These are phyloP conservation scores for Ichneumon xanthorius DNA, from an alignment of 2,888 invertebrate genomes.

Conservation along the genomic window DNA sequence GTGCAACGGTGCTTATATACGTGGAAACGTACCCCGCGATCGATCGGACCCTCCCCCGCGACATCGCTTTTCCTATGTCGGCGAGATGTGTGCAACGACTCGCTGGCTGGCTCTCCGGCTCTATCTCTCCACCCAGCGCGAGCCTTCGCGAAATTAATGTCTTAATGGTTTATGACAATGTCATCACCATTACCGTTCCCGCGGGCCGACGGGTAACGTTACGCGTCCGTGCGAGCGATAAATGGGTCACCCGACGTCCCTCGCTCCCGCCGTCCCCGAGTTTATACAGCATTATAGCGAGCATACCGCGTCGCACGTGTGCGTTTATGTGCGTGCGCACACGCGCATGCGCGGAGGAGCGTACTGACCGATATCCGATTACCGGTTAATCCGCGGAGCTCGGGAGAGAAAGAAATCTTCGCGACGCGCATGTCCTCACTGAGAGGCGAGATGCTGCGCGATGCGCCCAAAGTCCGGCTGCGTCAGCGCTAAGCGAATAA, in stretches of 20 bases:
- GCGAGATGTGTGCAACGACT: slow-evolving; percentile 1
- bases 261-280: slow-evolving; percentile 63
- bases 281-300: slow-evolving; percentile 7
- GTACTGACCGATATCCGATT: slow-evolving; percentile 75
- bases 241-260: slow-evolving; percentile 78
- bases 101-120: background rate
- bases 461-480: slow-evolving; percentile 27
- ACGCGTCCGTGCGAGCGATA: slow-evolving; percentile 73
- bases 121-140: slow-evolving; percentile 15
- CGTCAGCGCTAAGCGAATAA: slow-evolving; percentile 17
- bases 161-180: slow-evolving; percentile 73
- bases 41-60: slow-evolving; percentile 63
- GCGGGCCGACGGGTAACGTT: slow-evolving; percentile 62
- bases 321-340: slow-evolving; percentile 27
- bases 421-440: background rate
- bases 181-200: slow-evolving; percentile 70
- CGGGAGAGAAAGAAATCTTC: slow-evolving; percentile 45
- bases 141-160: slow-evolving; percentile 71
- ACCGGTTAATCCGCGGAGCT: slow-evolving; percentile 75
- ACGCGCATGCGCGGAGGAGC: slow-evolving; percentile 63
- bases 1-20: slow-evolving; percentile 25
- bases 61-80: slow-evolving; percentile 48
- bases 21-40: slow-evolving; percentile 53
- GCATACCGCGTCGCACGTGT: slow-evolving; percentile 63
- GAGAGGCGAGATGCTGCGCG: slow-evolving; percentile 1